Evolutionary conservation across 2,113 vertebrate genomes (phyloP), one percentile per base, ranked within the genome.

Genomic region (Tragelaphus strepsiceros): DNA sequence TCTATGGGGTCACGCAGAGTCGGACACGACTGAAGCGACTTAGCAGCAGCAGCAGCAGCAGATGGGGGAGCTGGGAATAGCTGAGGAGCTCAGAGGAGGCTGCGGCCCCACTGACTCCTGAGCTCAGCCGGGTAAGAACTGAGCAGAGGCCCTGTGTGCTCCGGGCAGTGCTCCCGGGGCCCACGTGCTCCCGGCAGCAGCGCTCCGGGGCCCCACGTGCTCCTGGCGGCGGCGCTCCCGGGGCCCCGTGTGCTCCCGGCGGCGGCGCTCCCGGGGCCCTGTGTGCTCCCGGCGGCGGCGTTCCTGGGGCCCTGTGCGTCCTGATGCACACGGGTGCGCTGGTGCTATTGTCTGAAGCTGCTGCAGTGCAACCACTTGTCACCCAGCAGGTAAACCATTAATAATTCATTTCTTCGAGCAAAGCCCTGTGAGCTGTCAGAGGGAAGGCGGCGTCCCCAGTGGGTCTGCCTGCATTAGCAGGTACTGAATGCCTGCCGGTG

Each of bases 251-350:
- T 56, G 19, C 54, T 56, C 54, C 17, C 0, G 54, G 17, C 0
- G 17, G 16, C 54, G 17, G 54, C 7, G 54, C 17, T n/a, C n/a
- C n/a, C n/a, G n/a, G n/a, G n/a, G n/a, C n/a, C n/a, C n/a, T n/a
- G n/a, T n/a, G n/a, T n/a, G n/a, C n/a, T n/a, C n/a, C n/a, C n/a
- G n/a, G n/a, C n/a, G n/a, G n/a, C n/a, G n/a, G n/a, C n/a, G n/a
- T n/a, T 56, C 54, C 54, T 2, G 13, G 11, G 49, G 16, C n/a
- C n/a, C 58, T 6, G 30, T 12, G 10, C 14, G 28, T 77, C 26
- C 46, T 54, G 54, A 19, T 6, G 11, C 1, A 3, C 22, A 8
- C 3, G 4, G 2, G 35, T 1, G 15, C 11, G 1, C 3, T 2
- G 11, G 35, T 35, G 26, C 14, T 26, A 16, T 1, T 3, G 10